Evolutionary conservation across 2,797 vertebrate species (phyloP).

Genomic region (Coregonus suidteri): DNA sequence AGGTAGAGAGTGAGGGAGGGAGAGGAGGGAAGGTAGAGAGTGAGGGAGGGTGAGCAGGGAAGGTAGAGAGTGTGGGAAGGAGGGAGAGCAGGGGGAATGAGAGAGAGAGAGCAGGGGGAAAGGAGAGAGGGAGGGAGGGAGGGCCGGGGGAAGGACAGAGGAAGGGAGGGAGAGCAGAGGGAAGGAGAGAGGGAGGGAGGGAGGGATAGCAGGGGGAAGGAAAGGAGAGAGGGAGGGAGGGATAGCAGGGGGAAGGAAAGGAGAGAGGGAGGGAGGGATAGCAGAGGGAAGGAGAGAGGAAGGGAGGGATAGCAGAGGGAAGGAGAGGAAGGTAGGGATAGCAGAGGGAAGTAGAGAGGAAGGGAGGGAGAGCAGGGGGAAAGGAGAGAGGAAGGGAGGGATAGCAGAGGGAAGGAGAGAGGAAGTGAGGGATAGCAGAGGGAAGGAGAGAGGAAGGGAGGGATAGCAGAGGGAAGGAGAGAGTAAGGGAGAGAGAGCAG

Average conservation of each 20-base stretch:
- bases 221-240: not conserved
- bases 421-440: too few relatives aligned
- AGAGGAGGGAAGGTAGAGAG: not conserved
- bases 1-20: not conserved
- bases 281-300: not conserved
- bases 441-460: too few relatives aligned
- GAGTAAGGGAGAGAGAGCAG: too few relatives aligned
- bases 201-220: not conserved
- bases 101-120: too few relatives aligned
- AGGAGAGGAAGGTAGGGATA: not conserved
- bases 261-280: not conserved
- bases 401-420: not conserved
- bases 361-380: not conserved
- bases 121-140: not conserved
- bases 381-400: not conserved
- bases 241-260: too few relatives aligned
- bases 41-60: not conserved
- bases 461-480: too few relatives aligned
- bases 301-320: not conserved
- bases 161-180: constrained; percentile 6
- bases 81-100: not conserved
- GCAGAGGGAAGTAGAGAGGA: not conserved
- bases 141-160: not conserved
- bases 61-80: too few relatives aligned
- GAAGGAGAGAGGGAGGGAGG: not conserved